A percentile compares a stretch with the other conserved stretches of the same genome.
Conservation (phyloP, 2,113 vertebrate species). For the Pardalotus punctatus region DNA sequence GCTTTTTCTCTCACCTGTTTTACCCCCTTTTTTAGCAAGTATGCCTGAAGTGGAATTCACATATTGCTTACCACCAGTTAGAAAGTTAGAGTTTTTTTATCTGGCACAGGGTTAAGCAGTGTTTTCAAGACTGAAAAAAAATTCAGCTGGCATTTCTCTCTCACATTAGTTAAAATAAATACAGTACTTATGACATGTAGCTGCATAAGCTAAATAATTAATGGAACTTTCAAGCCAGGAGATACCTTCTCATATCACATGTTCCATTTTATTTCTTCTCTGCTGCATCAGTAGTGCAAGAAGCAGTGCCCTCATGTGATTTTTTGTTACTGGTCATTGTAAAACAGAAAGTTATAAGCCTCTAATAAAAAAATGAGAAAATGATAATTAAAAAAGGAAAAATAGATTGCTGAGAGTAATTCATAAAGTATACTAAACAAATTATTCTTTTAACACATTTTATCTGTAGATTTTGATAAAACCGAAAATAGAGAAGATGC, state of each 20-base stretch:
- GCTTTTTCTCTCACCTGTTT: background rate
- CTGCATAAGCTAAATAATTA: constrained; percentile 14
- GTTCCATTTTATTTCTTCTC: background rate
- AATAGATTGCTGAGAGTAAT: background rate
- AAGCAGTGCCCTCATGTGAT: background rate
- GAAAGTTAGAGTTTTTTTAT: background rate
- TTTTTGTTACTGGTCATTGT: background rate
- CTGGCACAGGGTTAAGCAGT: background rate
- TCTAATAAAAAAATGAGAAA: background rate
- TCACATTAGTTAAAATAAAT: background rate
- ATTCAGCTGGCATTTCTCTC: background rate
- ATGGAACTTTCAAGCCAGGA: constrained; percentile 27
- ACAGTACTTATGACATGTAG: background rate
- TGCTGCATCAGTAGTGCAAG: background rate
- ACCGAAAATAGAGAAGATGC: background rate
- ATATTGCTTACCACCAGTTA: background rate
- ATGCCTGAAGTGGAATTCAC: background rate
- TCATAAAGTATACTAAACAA: background rate
- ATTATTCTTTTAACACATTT: background rate
- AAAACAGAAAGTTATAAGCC: background rate
- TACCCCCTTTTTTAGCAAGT: background rate
- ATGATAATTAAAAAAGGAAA: background rate
- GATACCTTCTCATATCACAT: background rate
- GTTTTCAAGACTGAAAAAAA: constrained; percentile 1
- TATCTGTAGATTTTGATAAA: background rate